These are phyloP conservation scores for Lathamus discolor DNA, from an alignment of 2,113 vertebrate species.

Conservation along the genomic window DNA sequence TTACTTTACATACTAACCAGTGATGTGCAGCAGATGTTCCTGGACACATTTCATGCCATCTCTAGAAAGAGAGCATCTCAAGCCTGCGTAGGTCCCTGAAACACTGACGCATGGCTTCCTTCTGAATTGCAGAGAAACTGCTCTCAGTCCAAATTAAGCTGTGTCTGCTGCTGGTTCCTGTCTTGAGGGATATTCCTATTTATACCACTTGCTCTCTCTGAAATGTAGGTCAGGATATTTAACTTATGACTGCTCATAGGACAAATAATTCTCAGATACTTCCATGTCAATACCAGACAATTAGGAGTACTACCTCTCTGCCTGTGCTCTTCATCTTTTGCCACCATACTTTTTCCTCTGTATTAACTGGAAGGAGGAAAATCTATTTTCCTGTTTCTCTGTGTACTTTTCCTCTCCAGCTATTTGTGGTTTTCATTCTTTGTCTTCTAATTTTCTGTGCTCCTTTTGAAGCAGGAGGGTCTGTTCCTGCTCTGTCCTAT, in stretches of 20 bases:
- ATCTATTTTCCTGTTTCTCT: not conserved
- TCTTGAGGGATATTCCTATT: not conserved
- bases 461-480: not conserved
- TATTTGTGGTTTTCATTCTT: not conserved
- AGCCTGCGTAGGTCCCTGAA: not conserved
- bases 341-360: not conserved
- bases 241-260: not conserved
- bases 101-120: not conserved
- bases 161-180: fast-evolving
- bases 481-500: not conserved
- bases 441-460: not conserved
- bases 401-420: not conserved
- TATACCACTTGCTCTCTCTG: not conserved
- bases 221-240: not conserved
- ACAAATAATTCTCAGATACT: not conserved
- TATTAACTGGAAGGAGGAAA: not conserved
- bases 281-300: not conserved
- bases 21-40: not conserved
- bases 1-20: not conserved
- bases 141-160: not conserved
- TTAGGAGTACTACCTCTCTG: not conserved
- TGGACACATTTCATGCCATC: not conserved
- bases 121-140: not conserved
- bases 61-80: not conserved
- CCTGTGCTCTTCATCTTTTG: not conserved